Evolutionary conservation across 2,888 invertebrate genomes (phyloP).

Genomic region (Plebejus anna): DNA sequence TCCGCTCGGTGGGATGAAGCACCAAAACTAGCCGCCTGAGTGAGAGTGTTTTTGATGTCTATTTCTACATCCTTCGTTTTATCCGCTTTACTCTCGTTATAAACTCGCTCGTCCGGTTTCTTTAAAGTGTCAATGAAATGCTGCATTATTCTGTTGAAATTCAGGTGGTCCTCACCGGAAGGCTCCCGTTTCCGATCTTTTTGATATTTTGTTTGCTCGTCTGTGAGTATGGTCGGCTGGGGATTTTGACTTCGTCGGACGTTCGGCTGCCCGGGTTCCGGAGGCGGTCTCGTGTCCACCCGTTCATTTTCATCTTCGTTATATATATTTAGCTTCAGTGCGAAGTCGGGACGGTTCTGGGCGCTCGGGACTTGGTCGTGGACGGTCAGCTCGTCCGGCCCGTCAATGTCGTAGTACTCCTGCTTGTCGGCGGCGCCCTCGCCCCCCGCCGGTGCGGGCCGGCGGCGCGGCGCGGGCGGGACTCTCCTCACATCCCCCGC

Average conservation of each 20-base stretch:
- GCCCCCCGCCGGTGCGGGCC: neutral
- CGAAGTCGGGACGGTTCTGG: neutral
- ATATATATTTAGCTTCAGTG: neutral
- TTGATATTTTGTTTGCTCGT: neutral
- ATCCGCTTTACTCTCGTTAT: neutral
- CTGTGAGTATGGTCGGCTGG: neutral
- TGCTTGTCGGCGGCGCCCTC: neutral
- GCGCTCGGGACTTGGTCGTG: neutral
- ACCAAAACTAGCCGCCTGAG: neutral
- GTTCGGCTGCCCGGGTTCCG: neutral
- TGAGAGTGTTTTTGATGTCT: neutral
- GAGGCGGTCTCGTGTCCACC: neutral
- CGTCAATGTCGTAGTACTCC: slow-evolving; percentile 17
- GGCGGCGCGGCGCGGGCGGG: neutral
- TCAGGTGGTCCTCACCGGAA: neutral
- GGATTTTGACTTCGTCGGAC: neutral
- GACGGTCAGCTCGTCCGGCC: neutral
- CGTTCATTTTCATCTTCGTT: neutral
- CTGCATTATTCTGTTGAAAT: neutral
- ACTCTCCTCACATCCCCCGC: neutral
- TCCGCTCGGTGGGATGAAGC: neutral
- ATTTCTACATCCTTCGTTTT: neutral
- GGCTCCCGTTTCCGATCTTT: neutral
- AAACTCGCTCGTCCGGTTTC: neutral
- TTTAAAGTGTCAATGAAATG: neutral